Conservation (phyloP, 2,888 invertebrate genomes). For the Cristatella mucedo region DNA sequence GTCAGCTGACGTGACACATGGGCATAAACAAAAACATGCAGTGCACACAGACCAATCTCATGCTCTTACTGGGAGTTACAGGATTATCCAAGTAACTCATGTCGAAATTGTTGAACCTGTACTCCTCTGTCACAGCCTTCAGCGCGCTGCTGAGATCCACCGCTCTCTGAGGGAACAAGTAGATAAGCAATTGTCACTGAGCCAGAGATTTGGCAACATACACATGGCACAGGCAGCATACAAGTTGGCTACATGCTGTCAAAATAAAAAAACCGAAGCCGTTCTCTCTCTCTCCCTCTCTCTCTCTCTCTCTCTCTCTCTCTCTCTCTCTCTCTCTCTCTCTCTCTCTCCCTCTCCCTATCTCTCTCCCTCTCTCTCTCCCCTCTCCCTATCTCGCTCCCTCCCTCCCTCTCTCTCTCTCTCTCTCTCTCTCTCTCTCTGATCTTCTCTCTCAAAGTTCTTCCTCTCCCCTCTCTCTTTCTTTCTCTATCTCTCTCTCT, state of each 20-base stretch:
- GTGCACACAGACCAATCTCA: too few species aligned
- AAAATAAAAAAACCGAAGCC: too few species aligned
- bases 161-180: too few species aligned
- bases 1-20: too few species aligned
- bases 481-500: too few species aligned
- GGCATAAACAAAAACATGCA: too few species aligned
- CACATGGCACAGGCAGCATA: too few species aligned
- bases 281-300: not conserved
- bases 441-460: too few species aligned
- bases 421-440: conserved; percentile 1
- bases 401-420: not conserved
- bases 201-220: too few species aligned
- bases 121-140: conserved; percentile 16
- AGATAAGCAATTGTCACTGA: too few species aligned
- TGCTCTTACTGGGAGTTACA: conserved; percentile 16
- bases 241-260: too few species aligned
- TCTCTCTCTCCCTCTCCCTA: not conserved
- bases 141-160: conserved; percentile 20
- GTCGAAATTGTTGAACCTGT: conserved; percentile 16
- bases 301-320: conserved; percentile 5
- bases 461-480: too few species aligned
- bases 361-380: conserved; percentile 5
- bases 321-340: not conserved
- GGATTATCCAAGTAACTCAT: conserved; percentile 18
- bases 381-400: not conserved